Base-by-base conservation (phyloP, 2,797 vertebrate genomes). In the Cephalopachus bancanus region DNA sequence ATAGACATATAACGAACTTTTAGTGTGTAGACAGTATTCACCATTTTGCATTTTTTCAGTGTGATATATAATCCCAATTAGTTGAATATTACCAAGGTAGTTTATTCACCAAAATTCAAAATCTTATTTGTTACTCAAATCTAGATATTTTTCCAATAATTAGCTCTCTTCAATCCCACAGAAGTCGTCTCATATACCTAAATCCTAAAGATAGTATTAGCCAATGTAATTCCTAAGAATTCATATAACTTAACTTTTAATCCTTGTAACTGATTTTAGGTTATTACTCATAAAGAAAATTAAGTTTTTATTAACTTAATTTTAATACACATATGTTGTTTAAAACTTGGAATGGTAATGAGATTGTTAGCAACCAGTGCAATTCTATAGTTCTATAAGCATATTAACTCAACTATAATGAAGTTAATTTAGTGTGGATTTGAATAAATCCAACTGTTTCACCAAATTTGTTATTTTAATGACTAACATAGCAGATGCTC, bases 391-490 rank as follows among this genome's bases (percentile, higher is more conserved):
- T 71, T 87, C 37, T 53, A 4, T 20, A 86, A 91, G 8, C 30
- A 26, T 76, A 62, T 69, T 11, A 76, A 62, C 3, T 30, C 22
- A 67, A 26, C 78, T 94, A 24, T 79, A 86, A 79, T 55, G 53
- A 69, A 89, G 30, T 12, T 83, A 62, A 80, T 76, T 89, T 71
- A 74, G 75, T 74, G 20, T 87, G 49, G 67, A 75, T 88, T 93
- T 92, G 53, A 53, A 88, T 51, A n/a, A 92, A 93, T 51, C 65
- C 69, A 93, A 84, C 26, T 76, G 15, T 83, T 88, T 84, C 44
- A 80, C 19, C 71, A 37, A 91, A 28, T 69, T 72, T 88, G 12
- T 93, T 84, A 26, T 92, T 55, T 89, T 95, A 96, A 83, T 89
- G 93, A 92, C 71, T 71, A 90, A 51, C 28, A 51, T 8, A 91